Percentiles rank a stretch among this genome's conserved stretches.
Conservation (phyloP, 2,888 invertebrate genomes). For the Halictus ligatus region DNA sequence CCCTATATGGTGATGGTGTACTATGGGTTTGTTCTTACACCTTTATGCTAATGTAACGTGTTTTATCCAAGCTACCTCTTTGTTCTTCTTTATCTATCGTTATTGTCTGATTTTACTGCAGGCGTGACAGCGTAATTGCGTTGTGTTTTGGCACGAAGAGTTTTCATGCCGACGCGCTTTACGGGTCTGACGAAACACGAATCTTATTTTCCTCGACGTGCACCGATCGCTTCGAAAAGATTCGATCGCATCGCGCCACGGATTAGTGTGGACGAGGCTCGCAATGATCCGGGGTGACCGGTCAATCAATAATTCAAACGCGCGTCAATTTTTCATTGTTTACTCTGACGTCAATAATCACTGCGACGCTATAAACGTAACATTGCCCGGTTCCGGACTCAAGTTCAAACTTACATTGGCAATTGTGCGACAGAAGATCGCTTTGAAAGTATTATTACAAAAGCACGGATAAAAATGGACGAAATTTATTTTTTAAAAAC, state of each 20-base stretch:
- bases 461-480: too few relatives aligned
- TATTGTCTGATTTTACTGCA: conserved; percentile 54
- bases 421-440: too few relatives aligned
- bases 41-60: conserved; percentile 73
- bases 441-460: too few relatives aligned
- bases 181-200: not conserved
- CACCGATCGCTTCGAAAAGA: not conserved
- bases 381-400: too few relatives aligned
- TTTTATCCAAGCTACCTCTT: conserved; percentile 66
- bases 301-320: not conserved
- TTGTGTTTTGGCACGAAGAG: conserved; percentile 17
- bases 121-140: conserved; percentile 26
- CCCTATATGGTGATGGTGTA: conserved; percentile 76
- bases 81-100: conserved; percentile 62
- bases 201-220: not conserved
- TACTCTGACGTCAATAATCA: not conserved
- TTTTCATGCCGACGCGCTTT: conserved; percentile 53
- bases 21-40: conserved; percentile 65
- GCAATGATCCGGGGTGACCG: not conserved
- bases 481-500: too few relatives aligned
- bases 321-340: too few relatives aligned
- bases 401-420: too few relatives aligned
- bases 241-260: not conserved
- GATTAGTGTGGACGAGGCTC: not conserved
- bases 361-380: too few relatives aligned